Evolutionary conservation across 1,140 invertebrate species (phyloP), one percentile per base, ranked within the genome.

Genomic region (Dinoponera quadriceps): DNA sequence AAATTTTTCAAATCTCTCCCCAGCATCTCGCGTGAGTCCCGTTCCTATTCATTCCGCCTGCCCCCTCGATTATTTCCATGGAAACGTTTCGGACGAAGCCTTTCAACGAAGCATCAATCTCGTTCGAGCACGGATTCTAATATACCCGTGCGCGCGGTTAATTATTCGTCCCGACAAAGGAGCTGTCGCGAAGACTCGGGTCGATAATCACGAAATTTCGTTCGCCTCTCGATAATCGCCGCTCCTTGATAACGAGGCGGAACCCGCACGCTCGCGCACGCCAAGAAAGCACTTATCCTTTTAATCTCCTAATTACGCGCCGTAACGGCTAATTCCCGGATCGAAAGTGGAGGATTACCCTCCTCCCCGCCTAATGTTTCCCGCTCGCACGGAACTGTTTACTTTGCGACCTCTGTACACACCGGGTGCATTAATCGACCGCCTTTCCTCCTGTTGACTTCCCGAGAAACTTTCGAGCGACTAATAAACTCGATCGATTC

Each of bases 41-140:
- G 3, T 2, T 25, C 7, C 65, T 3, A 38, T 62, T 82, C 83
- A 78, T 59, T 78, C 73, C 55, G 57, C 14, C 38, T 65, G 57
- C 78, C 63, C 85, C 87, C 83, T 85, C 84, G 74, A 90, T 90
- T 87, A 90, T 90, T 91, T 82, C 90, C 89, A 91, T 90, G 85
- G 90, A 90, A 89, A 91, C 88, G 84, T 89, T 86, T 89, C 75
- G 51, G 25, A 44, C 75, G 83, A 87, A 90, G 84, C 82, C 86
- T 90, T 91, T 91, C 90, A 78, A 82, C 80, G 49, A 68, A 55
- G 78, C 88, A 85, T 90, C 88, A 88, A 88, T 90, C 88, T 81
- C 85, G 85, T 83, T 88, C 87, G 80, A 65, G 74, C 72, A 85
- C 83, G 60, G n/a, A 75, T 66, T 78, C 86, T 90, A 83, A 90